phyloP scores from a whole-genome alignment of 2,797 vertebrate species.

The Platalea minor region DNA sequence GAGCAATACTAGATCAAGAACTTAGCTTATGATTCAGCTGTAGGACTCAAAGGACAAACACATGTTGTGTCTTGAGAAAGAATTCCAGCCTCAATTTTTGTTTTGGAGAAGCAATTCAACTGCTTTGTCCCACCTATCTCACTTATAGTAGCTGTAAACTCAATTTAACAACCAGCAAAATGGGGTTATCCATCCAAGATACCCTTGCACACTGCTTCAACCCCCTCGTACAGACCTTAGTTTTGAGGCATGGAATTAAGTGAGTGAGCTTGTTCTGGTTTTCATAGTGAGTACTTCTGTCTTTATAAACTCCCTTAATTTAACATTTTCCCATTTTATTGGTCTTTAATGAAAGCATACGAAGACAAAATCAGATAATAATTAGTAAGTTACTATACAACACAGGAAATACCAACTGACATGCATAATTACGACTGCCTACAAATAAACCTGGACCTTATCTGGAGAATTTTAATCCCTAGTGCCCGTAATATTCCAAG shows the following conservation, averaged over 20 bases:
- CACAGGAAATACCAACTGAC: neutral
- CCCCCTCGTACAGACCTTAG: neutral
- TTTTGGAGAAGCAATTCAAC: neutral
- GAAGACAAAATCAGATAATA: neutral
- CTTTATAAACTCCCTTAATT: neutral
- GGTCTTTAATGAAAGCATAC: neutral
- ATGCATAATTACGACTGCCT: neutral
- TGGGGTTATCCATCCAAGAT: neutral
- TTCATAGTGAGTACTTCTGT: neutral
- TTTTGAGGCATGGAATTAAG: neutral
- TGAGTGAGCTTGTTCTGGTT: neutral
- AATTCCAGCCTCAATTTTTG: neutral
- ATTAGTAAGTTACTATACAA: neutral
- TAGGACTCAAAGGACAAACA: neutral
- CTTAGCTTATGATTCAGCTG: neutral
- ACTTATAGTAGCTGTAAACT: neutral
- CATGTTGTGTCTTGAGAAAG: neutral
- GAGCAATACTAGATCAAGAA: neutral
- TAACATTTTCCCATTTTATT: neutral
- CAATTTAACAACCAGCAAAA: neutral
- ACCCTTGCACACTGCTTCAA: accelerated
- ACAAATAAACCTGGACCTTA: neutral
- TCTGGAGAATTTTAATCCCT: neutral
- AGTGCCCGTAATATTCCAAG: neutral
- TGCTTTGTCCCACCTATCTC: neutral